Conservation (phyloP, 2,888 invertebrate species). For the Sclerodermus sp. region DNA sequence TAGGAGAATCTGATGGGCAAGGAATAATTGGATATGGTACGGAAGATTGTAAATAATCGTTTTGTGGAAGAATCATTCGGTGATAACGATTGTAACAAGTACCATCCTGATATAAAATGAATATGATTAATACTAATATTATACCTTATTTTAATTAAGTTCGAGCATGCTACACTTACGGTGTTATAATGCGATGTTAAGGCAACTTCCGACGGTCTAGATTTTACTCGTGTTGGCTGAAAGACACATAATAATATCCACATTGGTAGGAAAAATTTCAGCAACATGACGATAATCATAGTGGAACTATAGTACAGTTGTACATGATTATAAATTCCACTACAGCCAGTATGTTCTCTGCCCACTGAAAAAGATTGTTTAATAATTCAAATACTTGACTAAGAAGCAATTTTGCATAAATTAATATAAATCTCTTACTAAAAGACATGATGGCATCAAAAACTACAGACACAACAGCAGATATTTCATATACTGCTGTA, state of each 20-base stretch:
- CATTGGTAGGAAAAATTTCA: not conserved
- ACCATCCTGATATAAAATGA: slow-evolving; percentile 33
- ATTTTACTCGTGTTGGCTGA: not conserved
- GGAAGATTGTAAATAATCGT: slow-evolving; percentile 26
- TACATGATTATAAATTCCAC: slow-evolving; percentile 53
- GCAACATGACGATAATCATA: slow-evolving; percentile 18
- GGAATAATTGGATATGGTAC: slow-evolving; percentile 38
- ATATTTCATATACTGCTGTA: slow-evolving; percentile 59
- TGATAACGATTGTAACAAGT: slow-evolving; percentile 43
- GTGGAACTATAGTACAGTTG: slow-evolving; percentile 51
- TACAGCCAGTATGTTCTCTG: slow-evolving; percentile 48
- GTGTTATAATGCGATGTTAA: slow-evolving; percentile 7
- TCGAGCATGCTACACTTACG: slow-evolving; percentile 1
- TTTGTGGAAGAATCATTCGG: slow-evolving; percentile 40
- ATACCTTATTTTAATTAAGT: too few species aligned
- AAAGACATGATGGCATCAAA: slow-evolving; percentile 48
- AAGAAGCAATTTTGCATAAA: too few species aligned
- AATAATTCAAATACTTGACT: not conserved
- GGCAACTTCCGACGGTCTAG: not conserved
- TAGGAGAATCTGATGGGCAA: slow-evolving; percentile 40
- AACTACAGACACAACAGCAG: slow-evolving; percentile 51
- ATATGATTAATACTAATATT: not conserved
- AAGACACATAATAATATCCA: not conserved
- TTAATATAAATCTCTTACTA: slow-evolving; percentile 28
- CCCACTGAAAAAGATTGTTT: slow-evolving; percentile 49